phyloP scores from a whole-genome alignment of 37 sponge, comb jelly and placozoan genomes.

The Axinella damicornis region DNA sequence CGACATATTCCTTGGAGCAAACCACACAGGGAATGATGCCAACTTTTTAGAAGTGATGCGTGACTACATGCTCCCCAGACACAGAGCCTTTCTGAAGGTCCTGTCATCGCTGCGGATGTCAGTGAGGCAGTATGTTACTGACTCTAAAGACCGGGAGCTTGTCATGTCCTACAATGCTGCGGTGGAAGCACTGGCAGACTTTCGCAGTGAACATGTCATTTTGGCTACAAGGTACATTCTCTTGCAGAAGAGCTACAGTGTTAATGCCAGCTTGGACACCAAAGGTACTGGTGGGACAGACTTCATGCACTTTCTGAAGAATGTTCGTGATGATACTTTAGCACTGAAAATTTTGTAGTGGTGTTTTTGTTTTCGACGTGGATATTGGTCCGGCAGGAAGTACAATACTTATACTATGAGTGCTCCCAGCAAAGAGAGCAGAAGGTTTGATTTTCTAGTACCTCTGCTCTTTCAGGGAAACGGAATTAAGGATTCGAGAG shows the following conservation, averaged over 20 bases:
- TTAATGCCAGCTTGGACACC: constrained; percentile 28
- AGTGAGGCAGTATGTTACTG: constrained; percentile 43
- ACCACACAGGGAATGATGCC: constrained; percentile 13
- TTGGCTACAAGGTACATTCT: constrained; percentile 69
- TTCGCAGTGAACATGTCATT: constrained; percentile 62
- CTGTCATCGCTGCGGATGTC: constrained; percentile 34
- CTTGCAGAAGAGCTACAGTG: constrained; percentile 27
- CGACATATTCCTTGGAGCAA: constrained; percentile 58
- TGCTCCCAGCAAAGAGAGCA: too few relatives aligned
- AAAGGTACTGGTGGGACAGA: constrained; percentile 76
- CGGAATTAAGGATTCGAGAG: too few relatives aligned
- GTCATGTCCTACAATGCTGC: constrained; percentile 55
- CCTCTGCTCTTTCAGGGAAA: too few relatives aligned
- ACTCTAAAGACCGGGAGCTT: constrained; percentile 1
- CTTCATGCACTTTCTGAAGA: constrained; percentile 56
- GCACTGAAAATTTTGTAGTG: too few relatives aligned
- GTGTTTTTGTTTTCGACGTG: too few relatives aligned
- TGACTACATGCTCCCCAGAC: constrained; percentile 65
- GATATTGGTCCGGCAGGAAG: too few relatives aligned
- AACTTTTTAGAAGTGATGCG: constrained; percentile 57
- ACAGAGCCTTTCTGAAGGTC: constrained; percentile 57
- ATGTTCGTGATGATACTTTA: constrained; percentile 35
- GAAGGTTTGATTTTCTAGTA: too few relatives aligned
- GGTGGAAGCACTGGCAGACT: constrained; percentile 47
- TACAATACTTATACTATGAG: too few relatives aligned